phyloP scores from a whole-genome alignment of 2,888 invertebrate genomes.

The Cerastoderma edule region DNA sequence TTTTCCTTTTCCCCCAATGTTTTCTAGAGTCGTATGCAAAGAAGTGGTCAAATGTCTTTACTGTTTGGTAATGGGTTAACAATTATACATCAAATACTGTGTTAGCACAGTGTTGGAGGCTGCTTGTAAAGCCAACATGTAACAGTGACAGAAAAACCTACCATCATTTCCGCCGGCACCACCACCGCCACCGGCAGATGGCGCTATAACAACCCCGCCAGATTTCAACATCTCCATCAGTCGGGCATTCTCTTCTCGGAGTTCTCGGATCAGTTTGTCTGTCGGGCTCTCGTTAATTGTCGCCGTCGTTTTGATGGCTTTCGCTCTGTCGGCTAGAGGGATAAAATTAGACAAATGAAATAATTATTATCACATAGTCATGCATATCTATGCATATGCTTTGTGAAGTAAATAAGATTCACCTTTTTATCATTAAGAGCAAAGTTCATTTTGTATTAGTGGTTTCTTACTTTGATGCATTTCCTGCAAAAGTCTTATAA shows the following conservation, averaged over 20 bases:
- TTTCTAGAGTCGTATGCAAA: no score
- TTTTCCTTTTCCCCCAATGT: no score
- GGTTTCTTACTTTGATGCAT: no score
- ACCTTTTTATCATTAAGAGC: no score
- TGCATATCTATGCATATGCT: no score
- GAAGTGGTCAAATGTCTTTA: background rate
- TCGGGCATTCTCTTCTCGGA: slow-evolving; percentile 79
- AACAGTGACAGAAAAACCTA: slow-evolving; percentile 13
- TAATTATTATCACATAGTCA: no score
- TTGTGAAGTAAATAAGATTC: no score
- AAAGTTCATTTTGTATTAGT: no score
- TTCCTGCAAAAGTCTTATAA: no score
- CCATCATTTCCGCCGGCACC: slow-evolving; percentile 52
- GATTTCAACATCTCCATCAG: slow-evolving; percentile 78
- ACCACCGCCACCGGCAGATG: slow-evolving; percentile 42
- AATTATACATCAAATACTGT: background rate
- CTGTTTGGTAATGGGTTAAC: background rate
- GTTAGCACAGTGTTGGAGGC: no score
- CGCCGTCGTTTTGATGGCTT: slow-evolving; percentile 81
- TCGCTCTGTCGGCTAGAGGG: slow-evolving; percentile 83
- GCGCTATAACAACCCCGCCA: slow-evolving; percentile 66
- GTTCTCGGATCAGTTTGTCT: slow-evolving; percentile 81
- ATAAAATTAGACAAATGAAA: no score
- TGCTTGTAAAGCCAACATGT: background rate
- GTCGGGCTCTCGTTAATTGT: slow-evolving; percentile 81